Evolutionary conservation across 2,113 vertebrate species (phyloP), one percentile per base, ranked within the genome.

Genomic region (Psophia crepitans): DNA sequence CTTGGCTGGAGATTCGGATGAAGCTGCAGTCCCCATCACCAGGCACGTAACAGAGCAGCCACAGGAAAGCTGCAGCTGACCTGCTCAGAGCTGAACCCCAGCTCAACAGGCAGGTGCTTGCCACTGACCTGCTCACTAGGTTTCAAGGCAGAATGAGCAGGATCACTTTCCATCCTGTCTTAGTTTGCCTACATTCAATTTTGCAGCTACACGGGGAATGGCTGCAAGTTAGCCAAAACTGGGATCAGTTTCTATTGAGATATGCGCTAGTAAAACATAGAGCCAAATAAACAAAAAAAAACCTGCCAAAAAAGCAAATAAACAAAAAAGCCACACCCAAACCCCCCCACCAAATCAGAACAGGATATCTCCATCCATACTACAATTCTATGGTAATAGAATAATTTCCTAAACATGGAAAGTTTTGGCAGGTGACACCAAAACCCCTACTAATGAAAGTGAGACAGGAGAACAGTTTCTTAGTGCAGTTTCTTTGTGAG

Each of bases 121-220:
- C 26, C 28, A 35, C 37, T 0, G 0, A 6, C 5, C 35, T 26
- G 9, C 32, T 63, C 26, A 23, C 11, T 7, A 0, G 1, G 12
- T 19, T 57, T 51, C 43, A 24, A 68, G 24, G 37, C 56, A 60
- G 51, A 14, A 39, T 32, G n/a, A 69, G 46, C 0, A 58, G 32
- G 33, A 84, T 6, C 13, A 17, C 14, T 22, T 32, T 69, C 35
- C 32, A 37, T 17, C 27, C n/a, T 3, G 32, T 43, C 44, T 60
- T 24, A 69, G 27, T 27, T 61, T 44, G 24, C 28, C n/a, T 33
- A 30, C 17, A 14, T 32, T 79, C 39, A 48, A 19, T 61, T 82
- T n/a, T 69, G 32, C 28, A 57, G 7, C 48, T 61, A 35, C 14
- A 1, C 4, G 12, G 19, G 6, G 24, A 20, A 54, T 4, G 1